phyloP scores from a whole-genome alignment of 1,140 invertebrate species.

The Hetaerina americana region DNA sequence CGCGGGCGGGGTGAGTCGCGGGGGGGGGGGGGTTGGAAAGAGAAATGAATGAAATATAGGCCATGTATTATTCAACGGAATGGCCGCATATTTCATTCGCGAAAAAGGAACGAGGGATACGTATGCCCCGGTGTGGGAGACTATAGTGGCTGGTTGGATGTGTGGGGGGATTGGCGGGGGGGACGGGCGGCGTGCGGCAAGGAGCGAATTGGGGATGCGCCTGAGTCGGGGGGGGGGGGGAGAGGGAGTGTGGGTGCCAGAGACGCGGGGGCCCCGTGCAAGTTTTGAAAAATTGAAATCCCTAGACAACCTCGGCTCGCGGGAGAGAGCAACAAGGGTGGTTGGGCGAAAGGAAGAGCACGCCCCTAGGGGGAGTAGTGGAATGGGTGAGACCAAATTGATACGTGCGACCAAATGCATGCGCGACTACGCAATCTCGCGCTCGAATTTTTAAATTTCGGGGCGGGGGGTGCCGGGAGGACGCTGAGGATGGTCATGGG shows the following conservation, averaged over 20 bases:
- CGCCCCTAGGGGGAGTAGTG: too few relatives aligned
- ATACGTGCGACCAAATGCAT: too few relatives aligned
- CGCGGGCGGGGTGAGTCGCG: neutral
- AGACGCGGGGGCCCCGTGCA: slow-evolving; percentile 1
- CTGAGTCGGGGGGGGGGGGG: neutral
- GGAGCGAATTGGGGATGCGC: too few relatives aligned
- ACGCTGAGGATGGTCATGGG: too few relatives aligned
- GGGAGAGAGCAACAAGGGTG: neutral
- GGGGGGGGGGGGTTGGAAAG: slow-evolving; percentile 6
- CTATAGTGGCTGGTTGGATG: neutral
- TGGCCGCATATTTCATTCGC: slow-evolving; percentile 17
- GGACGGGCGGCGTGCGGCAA: slow-evolving; percentile 9
- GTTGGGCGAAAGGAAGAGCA: too few relatives aligned
- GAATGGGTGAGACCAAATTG: too few relatives aligned
- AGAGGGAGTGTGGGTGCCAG: neutral
- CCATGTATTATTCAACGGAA: slow-evolving; percentile 18
- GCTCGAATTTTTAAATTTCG: too few relatives aligned
- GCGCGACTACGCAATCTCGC: too few relatives aligned
- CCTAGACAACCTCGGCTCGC: neutral
- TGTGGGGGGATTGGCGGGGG: neutral
- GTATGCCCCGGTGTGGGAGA: slow-evolving; percentile 3
- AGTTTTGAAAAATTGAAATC: slow-evolving; percentile 15
- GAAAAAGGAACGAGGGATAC: slow-evolving; percentile 8
- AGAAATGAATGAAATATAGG: slow-evolving; percentile 16
- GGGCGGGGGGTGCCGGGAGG: too few relatives aligned